Base-by-base conservation (phyloP, 2,888 invertebrate species). In the Hirtodrosophila alboralis region DNA sequence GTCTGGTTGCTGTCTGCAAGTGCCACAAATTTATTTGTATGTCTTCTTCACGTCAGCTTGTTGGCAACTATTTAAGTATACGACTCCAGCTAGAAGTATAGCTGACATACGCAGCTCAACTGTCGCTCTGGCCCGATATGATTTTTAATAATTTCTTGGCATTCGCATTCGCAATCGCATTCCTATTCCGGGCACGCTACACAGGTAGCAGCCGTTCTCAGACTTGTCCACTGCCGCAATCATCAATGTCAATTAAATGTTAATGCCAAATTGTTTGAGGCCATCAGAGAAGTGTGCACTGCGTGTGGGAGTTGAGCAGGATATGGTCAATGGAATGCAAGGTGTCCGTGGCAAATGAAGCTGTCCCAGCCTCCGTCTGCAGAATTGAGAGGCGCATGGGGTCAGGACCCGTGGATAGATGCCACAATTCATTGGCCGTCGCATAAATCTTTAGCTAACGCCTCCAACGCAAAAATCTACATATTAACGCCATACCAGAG, bases 191-290 rank as follows among this genome's bases (percentile, higher is more conserved):
- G 30, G 70, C 81, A 80, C 76, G 75, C 70, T 49, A 21, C 72
- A 13, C 36, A 34, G 58, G 54, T 59, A 56, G 53, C 48, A 60
- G 41, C 26, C 45, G 59, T 85, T 79, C 79, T 78, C 85, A 75
- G 75, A 73, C 57, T 66, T 78, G 77, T 78, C 77, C 70, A 58
- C 16, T 51, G 74, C 59, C 48, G 43, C 77, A 66, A 81, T 76
- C 84, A 85, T 81, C 80, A 81, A 84, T 84, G 80, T 81, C 80
- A 86, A 84, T 81, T 86, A 85, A 85, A 84, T 79, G 84, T 75
- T 78, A 75, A 84, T 69, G 73, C 73, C 73, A 72, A 69, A 76
- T 63, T 68, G 72, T 68, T 69, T 33, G 68, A 51, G 68, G 77
- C 73, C 54, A 58, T 41, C 36, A 14, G 44, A 28, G 52, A 36